Conservation (phyloP, 2,888 invertebrate species). For the Caenorhabditis sinica region DNA sequence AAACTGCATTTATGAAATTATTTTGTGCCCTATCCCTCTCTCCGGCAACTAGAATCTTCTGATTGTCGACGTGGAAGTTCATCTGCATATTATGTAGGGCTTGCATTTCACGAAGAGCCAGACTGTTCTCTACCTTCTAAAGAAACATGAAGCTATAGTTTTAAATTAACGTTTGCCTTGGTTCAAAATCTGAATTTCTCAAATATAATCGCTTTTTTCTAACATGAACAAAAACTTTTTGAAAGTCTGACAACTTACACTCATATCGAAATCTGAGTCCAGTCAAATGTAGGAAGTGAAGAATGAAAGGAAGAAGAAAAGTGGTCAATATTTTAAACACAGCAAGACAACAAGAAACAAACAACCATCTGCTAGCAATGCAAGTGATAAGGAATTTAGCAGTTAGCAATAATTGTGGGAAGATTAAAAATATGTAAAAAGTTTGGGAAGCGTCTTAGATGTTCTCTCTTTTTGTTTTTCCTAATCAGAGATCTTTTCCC, state of each 20-base stretch:
- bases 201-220: too few relatives aligned
- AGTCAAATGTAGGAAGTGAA: background rate
- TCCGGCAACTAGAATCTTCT: background rate
- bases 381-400: background rate
- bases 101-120: background rate
- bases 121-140: background rate
- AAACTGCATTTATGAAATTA: background rate
- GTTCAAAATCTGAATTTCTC: too few relatives aligned
- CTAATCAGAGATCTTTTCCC: too few relatives aligned
- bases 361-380: background rate
- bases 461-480: too few relatives aligned
- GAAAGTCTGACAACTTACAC: background rate
- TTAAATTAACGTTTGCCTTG: too few relatives aligned
- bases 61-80: background rate
- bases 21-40: background rate
- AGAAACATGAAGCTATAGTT: too few relatives aligned
- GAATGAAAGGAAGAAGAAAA: background rate
- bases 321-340: slow-evolving; percentile 17
- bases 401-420: slow-evolving; percentile 1
- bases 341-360: background rate
- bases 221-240: too few relatives aligned
- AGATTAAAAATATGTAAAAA: background rate
- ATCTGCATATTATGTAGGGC: background rate
- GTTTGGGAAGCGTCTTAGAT: too few relatives aligned
- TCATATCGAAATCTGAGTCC: background rate